Evolutionary conservation across 2,113 vertebrate genomes (phyloP).

Genomic region (Nothoprocta perdicaria): DNA sequence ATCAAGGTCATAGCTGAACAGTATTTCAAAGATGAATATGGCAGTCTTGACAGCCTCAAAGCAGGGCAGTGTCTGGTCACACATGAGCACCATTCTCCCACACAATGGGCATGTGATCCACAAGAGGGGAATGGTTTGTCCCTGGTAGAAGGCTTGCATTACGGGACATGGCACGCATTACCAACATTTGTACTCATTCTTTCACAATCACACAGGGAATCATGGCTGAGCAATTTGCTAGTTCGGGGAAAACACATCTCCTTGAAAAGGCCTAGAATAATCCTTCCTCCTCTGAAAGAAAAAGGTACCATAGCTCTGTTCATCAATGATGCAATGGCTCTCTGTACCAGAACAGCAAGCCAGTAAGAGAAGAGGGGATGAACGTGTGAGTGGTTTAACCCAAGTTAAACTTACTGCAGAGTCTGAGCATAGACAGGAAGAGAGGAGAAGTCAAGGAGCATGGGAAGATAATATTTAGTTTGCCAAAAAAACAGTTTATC

Average conservation of each 20-base stretch:
- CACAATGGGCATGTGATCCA: neutral
- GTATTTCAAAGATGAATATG: neutral
- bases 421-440: neutral
- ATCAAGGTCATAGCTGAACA: neutral
- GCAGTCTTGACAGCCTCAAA: neutral
- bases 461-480: neutral
- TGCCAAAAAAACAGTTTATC: neutral
- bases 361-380: neutral
- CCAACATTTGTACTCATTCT: neutral
- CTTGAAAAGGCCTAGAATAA: neutral
- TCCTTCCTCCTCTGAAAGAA: neutral
- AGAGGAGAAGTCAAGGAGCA: neutral
- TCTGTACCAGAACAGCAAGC: neutral
- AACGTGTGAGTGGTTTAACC: neutral
- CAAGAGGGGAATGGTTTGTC: neutral
- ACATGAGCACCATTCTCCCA: neutral
- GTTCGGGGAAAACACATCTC: neutral
- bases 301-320: neutral
- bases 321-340: neutral
- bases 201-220: neutral
- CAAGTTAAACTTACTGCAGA: neutral
- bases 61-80: neutral
- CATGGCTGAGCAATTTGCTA: neutral
- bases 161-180: neutral
- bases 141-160: neutral